Evolutionary conservation across 2,797 vertebrate genomes (phyloP).

Genomic region (Scomberomorus guttatus): DNA sequence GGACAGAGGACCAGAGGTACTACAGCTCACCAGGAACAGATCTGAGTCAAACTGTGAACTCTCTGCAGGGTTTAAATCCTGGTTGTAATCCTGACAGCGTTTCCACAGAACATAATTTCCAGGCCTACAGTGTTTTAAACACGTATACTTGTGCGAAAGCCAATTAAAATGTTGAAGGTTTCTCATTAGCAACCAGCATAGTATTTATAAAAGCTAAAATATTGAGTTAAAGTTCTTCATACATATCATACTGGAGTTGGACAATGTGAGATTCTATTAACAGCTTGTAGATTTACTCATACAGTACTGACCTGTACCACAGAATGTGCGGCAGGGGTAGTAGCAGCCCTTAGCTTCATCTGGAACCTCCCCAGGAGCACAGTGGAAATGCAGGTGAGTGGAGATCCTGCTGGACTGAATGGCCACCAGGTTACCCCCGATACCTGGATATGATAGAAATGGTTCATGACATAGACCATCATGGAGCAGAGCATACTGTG

Average conservation of each 20-base stretch:
- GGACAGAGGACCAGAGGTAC: background rate
- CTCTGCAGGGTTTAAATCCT: background rate
- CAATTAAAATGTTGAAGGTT: background rate
- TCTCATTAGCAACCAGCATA: background rate
- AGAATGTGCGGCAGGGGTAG: slow-evolving; percentile 94
- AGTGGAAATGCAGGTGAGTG: slow-evolving; percentile 96
- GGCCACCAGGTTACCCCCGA: slow-evolving; percentile 97
- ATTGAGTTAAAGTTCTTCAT: background rate
- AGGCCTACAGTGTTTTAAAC: background rate
- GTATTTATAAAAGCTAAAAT: background rate
- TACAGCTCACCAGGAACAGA: slow-evolving; percentile 9
- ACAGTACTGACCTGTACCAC: slow-evolving; percentile 87
- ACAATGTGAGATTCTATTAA: background rate
- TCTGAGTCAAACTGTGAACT: background rate
- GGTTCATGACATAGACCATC: background rate
- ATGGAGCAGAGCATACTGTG: background rate
- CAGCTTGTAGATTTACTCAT: too few relatives aligned
- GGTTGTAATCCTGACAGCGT: background rate
- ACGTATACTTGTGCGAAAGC: background rate
- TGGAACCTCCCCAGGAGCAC: slow-evolving; percentile 92
- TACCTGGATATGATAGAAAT: slow-evolving; percentile 84
- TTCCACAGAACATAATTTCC: background rate
- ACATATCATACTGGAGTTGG: background rate
- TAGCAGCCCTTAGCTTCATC: slow-evolving; percentile 93
- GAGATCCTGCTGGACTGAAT: slow-evolving; percentile 98